phyloP scores from a whole-genome alignment of 2,113 vertebrate genomes.

The Cheilinus undulatus region DNA sequence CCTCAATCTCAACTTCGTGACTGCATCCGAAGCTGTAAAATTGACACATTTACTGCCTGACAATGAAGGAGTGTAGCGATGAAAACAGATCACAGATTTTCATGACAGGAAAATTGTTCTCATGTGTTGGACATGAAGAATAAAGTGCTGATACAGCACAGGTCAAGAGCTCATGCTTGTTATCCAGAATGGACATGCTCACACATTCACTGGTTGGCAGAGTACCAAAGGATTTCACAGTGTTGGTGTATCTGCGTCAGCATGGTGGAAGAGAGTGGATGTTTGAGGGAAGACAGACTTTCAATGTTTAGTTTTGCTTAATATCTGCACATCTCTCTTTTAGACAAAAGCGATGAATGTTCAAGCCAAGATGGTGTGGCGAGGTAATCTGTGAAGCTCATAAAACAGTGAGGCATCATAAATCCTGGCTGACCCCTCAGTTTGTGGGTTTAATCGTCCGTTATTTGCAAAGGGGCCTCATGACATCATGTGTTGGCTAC shows the following conservation, averaged over 20 bases:
- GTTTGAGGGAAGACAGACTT: constrained; percentile 61
- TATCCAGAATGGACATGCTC: constrained; percentile 12
- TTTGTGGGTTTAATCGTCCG: constrained; percentile 44
- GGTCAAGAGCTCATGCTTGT: constrained; percentile 22
- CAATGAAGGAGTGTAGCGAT: constrained; percentile 29
- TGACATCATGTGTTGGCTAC: constrained; percentile 63
- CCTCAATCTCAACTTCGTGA: not conserved
- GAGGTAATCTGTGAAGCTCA: constrained; percentile 32
- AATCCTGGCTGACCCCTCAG: constrained; percentile 35
- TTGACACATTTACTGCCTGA: constrained; percentile 5
- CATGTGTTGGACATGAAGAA: constrained; percentile 35
- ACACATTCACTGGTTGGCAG: constrained; percentile 34
- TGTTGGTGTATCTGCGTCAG: constrained; percentile 62
- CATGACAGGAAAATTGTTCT: constrained; percentile 46
- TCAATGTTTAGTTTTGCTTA: constrained; percentile 59
- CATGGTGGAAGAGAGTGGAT: constrained; percentile 45
- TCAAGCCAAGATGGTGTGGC: not conserved
- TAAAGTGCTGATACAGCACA: constrained; percentile 9
- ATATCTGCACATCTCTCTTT: constrained; percentile 38
- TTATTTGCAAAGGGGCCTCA: constrained; percentile 56
- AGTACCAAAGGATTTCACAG: constrained; percentile 42
- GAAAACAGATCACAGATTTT: constrained; percentile 16
- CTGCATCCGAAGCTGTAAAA: constrained; percentile 5
- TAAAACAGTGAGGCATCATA: constrained; percentile 34
- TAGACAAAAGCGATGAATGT: not conserved